Conservation (phyloP, 2,113 vertebrate genomes). For the Calypte anna region DNA sequence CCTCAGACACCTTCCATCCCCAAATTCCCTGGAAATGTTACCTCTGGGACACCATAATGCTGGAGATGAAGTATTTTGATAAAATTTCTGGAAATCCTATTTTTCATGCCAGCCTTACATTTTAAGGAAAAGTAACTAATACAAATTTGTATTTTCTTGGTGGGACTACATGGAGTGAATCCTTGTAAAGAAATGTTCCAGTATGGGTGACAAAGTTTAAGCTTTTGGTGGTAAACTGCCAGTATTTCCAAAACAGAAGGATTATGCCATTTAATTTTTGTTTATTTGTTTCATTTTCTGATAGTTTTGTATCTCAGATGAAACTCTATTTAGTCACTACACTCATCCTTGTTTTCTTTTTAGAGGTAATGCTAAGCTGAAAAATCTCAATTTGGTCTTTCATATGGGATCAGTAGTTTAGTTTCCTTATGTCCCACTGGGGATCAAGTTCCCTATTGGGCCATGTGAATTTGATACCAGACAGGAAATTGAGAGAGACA, state of each 20-base stretch:
- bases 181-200: background rate
- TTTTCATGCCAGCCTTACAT: background rate
- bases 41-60: background rate
- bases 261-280: background rate
- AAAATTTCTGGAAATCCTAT: background rate
- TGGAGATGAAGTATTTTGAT: background rate
- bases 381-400: background rate
- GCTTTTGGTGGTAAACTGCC: background rate
- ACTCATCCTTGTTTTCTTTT: background rate
- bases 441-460: background rate
- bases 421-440: background rate
- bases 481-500: constrained; percentile 32
- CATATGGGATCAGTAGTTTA: background rate
- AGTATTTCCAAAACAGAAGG: background rate
- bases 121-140: background rate
- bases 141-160: background rate
- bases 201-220: background rate
- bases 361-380: background rate
- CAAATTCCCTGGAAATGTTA: background rate
- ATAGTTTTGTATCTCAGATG: background rate
- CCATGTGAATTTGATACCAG: constrained; percentile 6
- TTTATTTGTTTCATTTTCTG: background rate
- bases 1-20: background rate
- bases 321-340: background rate
- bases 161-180: background rate